Conservation (phyloP, 2,797 vertebrate species). For the Adrianichthys oophorus region DNA sequence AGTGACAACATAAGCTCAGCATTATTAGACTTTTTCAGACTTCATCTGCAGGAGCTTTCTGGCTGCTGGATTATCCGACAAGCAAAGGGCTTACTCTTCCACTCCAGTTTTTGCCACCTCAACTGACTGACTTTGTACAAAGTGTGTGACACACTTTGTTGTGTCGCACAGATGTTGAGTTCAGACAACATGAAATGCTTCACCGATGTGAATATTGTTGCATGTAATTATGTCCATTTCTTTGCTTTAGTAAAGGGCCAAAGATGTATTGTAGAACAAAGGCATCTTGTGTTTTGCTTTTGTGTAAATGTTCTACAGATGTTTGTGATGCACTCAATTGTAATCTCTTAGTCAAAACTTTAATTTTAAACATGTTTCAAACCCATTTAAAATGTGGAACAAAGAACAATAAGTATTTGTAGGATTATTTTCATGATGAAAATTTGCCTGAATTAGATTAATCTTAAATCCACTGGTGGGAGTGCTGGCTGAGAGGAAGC, state of each 20-base stretch:
- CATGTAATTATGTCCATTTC: not conserved
- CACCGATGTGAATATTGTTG: not conserved
- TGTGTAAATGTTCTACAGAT: too few species aligned
- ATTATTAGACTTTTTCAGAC: conserved; percentile 79
- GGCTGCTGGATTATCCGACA: conserved; percentile 79
- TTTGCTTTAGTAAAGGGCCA: too few species aligned
- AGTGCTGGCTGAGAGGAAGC: conserved; percentile 31
- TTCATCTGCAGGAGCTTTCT: conserved; percentile 81
- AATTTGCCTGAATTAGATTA: conserved; percentile 19
- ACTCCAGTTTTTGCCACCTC: conserved; percentile 65
- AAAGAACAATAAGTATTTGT: conserved; percentile 4
- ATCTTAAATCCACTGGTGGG: conserved; percentile 22
- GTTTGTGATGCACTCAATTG: too few species aligned
- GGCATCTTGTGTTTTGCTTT: too few species aligned
- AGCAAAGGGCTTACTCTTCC: conserved; percentile 77
- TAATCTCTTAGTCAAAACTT: not conserved
- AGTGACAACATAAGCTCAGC: conserved; percentile 81
- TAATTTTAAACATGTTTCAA: not conserved
- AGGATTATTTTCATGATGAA: not conserved
- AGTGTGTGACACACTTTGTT: conserved; percentile 20
- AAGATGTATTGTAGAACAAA: too few species aligned
- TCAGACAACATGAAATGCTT: conserved; percentile 28
- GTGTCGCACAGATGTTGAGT: conserved; percentile 33
- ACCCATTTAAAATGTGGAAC: not conserved
- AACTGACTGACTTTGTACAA: conserved; percentile 52